Percentiles rank a stretch among this genome's conserved stretches.
Conservation (phyloP, 2,888 invertebrate genomes). For the Perizoma affinitatum region DNA sequence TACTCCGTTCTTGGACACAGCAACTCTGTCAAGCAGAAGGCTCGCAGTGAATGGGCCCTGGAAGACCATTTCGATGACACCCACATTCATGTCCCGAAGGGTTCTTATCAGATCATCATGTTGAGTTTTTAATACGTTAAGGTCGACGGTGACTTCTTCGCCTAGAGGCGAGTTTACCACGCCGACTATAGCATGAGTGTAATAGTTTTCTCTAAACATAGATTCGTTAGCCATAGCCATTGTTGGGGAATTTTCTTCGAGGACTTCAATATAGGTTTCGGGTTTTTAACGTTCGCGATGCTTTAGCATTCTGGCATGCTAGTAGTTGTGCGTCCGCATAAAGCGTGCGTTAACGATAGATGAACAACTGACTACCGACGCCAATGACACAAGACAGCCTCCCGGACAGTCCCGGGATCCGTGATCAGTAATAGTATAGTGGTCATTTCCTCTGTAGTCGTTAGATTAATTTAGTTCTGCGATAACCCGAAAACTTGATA, state of each 20-base stretch:
- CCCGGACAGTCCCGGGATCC: no score
- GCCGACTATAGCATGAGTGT: conserved; percentile 31
- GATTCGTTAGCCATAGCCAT: conserved; percentile 28
- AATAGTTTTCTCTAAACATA: conserved; percentile 23
- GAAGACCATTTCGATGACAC: conserved; percentile 96
- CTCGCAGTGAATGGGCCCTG: conserved; percentile 93
- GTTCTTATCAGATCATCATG: conserved; percentile 93
- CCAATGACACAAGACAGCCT: no score
- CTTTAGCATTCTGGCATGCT: no score
- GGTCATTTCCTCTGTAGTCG: no score
- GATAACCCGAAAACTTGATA: no score
- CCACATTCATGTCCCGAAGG: conserved; percentile 92
- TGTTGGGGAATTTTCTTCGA: background rate
- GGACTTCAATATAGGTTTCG: background rate
- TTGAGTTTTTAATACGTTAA: conserved; percentile 71
- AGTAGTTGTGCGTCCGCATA: no score
- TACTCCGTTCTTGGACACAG: conserved; percentile 96
- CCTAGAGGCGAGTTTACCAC: conserved; percentile 27
- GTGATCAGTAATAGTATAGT: no score
- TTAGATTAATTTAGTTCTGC: no score
- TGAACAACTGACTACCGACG: no score
- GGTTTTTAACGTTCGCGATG: no score
- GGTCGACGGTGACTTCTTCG: conserved; percentile 28
- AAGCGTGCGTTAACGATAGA: no score
- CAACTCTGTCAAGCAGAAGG: conserved; percentile 95